These are phyloP conservation scores for Sicus ferrugineus DNA, from an alignment of 2,888 invertebrate genomes.

Conservation along the genomic window DNA sequence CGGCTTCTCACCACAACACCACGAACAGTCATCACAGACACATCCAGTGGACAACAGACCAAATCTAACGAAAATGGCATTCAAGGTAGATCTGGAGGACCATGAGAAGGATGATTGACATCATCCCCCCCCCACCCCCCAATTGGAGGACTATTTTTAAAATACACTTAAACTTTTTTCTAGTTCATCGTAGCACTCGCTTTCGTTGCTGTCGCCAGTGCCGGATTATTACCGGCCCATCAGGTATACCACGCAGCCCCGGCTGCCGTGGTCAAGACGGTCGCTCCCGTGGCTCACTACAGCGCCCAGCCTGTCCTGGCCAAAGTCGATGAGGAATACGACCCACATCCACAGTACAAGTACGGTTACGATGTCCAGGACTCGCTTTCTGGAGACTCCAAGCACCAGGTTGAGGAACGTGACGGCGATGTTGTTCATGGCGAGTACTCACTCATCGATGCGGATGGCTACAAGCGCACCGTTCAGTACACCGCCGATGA, in stretches of 20 bases:
- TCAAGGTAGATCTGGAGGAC: constrained; percentile 37
- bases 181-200: constrained; percentile 44
- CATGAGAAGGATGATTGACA: neutral
- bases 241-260: constrained; percentile 46
- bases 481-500: constrained; percentile 29
- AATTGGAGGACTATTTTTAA: neutral
- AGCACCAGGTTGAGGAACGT: constrained; percentile 59
- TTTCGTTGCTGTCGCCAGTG: constrained; percentile 51
- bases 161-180: constrained; percentile 22
- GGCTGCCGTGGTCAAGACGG: constrained; percentile 42
- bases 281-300: constrained; percentile 43
- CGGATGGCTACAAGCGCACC: constrained; percentile 56
- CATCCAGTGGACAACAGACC: constrained; percentile 29
- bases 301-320: constrained; percentile 43
- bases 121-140: too few relatives aligned
- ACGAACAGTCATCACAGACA: constrained; percentile 31
- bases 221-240: constrained; percentile 51
- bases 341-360: constrained; percentile 58
- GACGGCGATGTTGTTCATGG: constrained; percentile 60
- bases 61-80: constrained; percentile 38
- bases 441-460: constrained; percentile 58
- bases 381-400: constrained; percentile 58
- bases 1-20: constrained; percentile 34
- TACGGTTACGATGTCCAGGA: constrained; percentile 60
- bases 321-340: constrained; percentile 56